A percentile compares a stretch with the other conserved stretches of the same genome.
These are phyloP conservation scores for Pithys albifrons DNA, from an alignment of 2,113 vertebrate species.

Conservation along the genomic window DNA sequence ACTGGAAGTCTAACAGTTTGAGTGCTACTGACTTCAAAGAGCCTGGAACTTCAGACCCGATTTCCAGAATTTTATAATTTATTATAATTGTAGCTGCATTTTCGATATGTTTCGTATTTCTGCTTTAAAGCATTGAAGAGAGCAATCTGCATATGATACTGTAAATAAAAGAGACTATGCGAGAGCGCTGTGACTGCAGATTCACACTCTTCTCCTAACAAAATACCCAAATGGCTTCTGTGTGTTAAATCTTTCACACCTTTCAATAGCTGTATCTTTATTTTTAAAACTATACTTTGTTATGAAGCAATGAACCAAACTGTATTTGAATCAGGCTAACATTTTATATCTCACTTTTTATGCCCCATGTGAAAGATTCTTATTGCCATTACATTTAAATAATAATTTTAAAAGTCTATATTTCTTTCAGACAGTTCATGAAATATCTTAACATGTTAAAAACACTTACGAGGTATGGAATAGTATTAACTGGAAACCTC, in stretches of 20 bases:
- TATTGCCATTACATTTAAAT: background rate
- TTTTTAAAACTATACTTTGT: background rate
- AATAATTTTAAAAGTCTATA: background rate
- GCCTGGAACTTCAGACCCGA: background rate
- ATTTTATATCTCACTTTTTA: background rate
- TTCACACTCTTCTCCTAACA: background rate
- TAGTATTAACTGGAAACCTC: background rate
- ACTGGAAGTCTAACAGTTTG: slow-evolving; percentile 21
- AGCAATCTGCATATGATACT: background rate
- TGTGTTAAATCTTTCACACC: background rate
- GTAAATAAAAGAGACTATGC: background rate
- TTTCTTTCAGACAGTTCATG: background rate
- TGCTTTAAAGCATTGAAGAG: background rate
- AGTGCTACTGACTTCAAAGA: slow-evolving; percentile 30
- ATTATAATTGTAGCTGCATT: slow-evolving; percentile 1
- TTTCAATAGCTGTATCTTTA: background rate
- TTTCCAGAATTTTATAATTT: slow-evolving; percentile 46
- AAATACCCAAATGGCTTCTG: background rate
- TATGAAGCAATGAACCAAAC: background rate
- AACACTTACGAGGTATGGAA: background rate
- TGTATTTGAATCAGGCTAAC: background rate
- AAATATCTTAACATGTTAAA: slow-evolving; percentile 17
- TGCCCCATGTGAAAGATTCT: background rate
- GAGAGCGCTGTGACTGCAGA: background rate
- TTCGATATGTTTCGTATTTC: background rate